Evolutionary conservation across 2,113 vertebrate species (phyloP).

Genomic region (Pipra filicauda): DNA sequence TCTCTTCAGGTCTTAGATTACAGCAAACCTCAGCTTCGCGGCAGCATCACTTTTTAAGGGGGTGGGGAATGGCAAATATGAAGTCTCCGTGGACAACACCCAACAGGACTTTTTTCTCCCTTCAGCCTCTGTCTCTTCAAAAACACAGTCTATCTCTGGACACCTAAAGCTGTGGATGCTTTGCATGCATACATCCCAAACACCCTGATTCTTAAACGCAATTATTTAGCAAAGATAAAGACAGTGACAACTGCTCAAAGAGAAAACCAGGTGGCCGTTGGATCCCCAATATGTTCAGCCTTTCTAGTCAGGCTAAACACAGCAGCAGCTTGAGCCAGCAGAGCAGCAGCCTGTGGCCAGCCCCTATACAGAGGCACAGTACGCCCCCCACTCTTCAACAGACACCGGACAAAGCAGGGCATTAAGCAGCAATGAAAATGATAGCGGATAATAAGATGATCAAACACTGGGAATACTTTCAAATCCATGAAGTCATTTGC

Average conservation of each 20-base stretch:
- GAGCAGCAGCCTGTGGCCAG: background rate
- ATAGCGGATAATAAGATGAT: background rate
- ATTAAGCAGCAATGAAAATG: background rate
- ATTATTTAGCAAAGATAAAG: background rate
- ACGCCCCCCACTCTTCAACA: background rate
- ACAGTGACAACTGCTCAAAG: background rate
- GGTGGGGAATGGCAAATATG: background rate
- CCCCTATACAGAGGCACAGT: rapidly evolving
- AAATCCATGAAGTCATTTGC: conserved; percentile 5
- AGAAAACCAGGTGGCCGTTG: background rate
- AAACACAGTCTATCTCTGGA: background rate
- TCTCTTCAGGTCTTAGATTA: background rate
- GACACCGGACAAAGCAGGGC: background rate
- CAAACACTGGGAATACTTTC: conserved; percentile 30
- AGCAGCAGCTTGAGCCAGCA: background rate
- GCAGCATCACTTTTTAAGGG: background rate
- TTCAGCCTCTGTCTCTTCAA: background rate
- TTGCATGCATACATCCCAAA: rapidly evolving
- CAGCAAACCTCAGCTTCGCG: background rate
- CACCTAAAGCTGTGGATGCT: background rate
- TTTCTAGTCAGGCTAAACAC: background rate
- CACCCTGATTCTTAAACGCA: background rate
- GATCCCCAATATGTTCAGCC: background rate
- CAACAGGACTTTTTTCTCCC: background rate
- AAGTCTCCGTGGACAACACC: background rate